Conservation (phyloP, 35 echinoderm and acorn worm genomes). For the Diadema setosum region DNA sequence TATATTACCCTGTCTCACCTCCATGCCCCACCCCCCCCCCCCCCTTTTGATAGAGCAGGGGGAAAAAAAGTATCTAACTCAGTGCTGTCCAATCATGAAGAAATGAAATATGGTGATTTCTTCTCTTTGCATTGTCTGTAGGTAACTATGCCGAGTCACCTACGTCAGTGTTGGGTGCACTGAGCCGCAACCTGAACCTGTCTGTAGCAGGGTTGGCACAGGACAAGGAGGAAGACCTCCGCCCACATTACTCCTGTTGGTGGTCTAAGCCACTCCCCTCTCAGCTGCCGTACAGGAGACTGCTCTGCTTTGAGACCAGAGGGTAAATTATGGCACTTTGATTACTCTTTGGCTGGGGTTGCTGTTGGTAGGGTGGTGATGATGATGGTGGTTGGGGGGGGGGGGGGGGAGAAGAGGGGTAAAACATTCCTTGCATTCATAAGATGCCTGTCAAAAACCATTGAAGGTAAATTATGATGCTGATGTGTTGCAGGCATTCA, state of each 20-base stretch:
- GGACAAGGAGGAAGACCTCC: conserved; percentile 69
- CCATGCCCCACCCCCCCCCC: too few species aligned
- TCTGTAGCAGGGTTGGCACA: conserved; percentile 21
- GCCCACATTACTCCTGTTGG: conserved; percentile 61
- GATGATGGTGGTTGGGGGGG: too few species aligned
- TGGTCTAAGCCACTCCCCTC: conserved; percentile 56
- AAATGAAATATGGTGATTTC: too few species aligned
- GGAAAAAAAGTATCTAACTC: too few species aligned
- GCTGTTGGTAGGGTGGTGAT: neutral
- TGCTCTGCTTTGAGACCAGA: conserved; percentile 74
- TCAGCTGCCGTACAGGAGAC: conserved; percentile 28
- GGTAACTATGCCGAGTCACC: conserved; percentile 41
- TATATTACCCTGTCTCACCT: too few species aligned
- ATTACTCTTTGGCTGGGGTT: neutral
- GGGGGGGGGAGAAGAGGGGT: neutral
- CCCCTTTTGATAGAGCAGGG: too few species aligned
- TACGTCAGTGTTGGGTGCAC: conserved; percentile 46
- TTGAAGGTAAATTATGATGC: too few species aligned
- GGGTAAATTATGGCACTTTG: too few species aligned
- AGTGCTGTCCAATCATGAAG: too few species aligned
- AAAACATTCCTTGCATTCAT: neutral
- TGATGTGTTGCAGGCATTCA: too few species aligned
- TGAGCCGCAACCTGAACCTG: conserved; percentile 25
- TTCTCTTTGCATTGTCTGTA: too few species aligned
- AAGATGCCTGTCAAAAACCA: neutral